These are phyloP conservation scores for Augochlorella aurata DNA, from an alignment of 2,888 invertebrate genomes.

Conservation along the genomic window DNA sequence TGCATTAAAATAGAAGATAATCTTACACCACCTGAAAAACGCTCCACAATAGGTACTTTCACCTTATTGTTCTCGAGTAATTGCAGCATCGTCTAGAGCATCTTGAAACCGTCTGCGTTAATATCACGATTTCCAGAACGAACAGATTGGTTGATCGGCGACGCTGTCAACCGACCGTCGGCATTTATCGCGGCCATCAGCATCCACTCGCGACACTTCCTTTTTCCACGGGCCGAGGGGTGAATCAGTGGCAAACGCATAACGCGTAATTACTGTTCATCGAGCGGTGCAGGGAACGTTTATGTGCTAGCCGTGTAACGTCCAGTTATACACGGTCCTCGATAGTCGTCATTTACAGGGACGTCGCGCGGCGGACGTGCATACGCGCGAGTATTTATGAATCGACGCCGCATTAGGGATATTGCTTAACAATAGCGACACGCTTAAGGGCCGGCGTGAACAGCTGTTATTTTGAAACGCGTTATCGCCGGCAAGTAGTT, in stretches of 20 bases:
- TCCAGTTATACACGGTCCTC: constrained; percentile 52
- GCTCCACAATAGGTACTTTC: too few relatives aligned
- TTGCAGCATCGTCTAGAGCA: too few relatives aligned
- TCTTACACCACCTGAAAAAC: too few relatives aligned
- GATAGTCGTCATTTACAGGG: constrained; percentile 53
- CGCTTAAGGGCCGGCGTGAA: constrained; percentile 35
- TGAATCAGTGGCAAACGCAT: constrained; percentile 54
- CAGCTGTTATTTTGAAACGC: constrained; percentile 48
- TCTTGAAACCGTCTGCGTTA: not conserved
- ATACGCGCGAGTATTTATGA: constrained; percentile 47
- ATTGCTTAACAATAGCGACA: constrained; percentile 55
- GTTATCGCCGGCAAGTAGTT: constrained; percentile 32
- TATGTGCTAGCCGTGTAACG: constrained; percentile 47
- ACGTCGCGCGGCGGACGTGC: constrained; percentile 31
- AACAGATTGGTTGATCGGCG: not conserved
- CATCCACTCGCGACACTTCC: constrained; percentile 22
- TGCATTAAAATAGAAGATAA: too few relatives aligned
- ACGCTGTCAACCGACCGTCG: not conserved
- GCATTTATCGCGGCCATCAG: constrained; percentile 11
- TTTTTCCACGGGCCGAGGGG: constrained; percentile 31
- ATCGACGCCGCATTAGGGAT: constrained; percentile 59
- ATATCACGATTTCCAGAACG: not conserved
- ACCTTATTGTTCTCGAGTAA: too few relatives aligned
- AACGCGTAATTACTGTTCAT: constrained; percentile 66
- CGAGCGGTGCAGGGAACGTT: constrained; percentile 52